Base-by-base conservation (phyloP, 2,113 vertebrate genomes). In the Tapirus terrestris region DNA sequence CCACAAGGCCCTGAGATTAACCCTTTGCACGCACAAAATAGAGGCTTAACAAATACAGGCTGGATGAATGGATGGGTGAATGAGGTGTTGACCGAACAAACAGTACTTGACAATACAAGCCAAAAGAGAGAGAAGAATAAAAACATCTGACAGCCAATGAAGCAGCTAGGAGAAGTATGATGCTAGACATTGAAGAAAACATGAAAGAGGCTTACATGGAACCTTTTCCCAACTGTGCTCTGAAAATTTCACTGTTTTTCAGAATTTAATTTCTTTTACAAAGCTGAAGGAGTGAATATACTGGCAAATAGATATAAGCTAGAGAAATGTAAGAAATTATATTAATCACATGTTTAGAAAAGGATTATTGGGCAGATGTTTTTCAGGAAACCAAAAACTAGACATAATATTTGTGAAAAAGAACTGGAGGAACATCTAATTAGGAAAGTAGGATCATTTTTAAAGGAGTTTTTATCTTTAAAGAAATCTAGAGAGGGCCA, bases 281-380 rank as follows among this genome's bases (percentile, higher is more conserved):
- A 92, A 91, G 39, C 56, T 70, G 21, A 92, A 77, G 23, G 27
- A 58, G 33, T 58, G 17, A 86, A 77, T 43, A 75, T 63, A 70
- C 2, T 61, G 45, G 63, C 33, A 97, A 80, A 92, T 27, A 92
- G 75, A 75, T 29, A 1, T 63, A 83, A 83, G 29, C 0, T 65
- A 96, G 48, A 94, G 45, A 92, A 75, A 94, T 58, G 6, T 73
- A 93, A 93, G 43, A 98, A 97, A 92, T 76, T 53, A 61, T 83
- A 91, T 97, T 83, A 76, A 53, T 60, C 14, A 27, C 84, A n/a
- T 72, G n/a, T 91, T 94, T 94, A 83, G n/a, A 89, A 93, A 95
- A 76, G 3, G 39, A 81, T 67, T 89, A 77, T 80, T 80, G 29
- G 58, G 29, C 43, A 95, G 51, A 85, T 93, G 48, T 65, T 92